A percentile compares a stretch with the other conserved stretches of the same genome.
Evolutionary conservation across 92 coral and sea anemone genomes (phyloP).

Genomic region (Porites cylindrica): DNA sequence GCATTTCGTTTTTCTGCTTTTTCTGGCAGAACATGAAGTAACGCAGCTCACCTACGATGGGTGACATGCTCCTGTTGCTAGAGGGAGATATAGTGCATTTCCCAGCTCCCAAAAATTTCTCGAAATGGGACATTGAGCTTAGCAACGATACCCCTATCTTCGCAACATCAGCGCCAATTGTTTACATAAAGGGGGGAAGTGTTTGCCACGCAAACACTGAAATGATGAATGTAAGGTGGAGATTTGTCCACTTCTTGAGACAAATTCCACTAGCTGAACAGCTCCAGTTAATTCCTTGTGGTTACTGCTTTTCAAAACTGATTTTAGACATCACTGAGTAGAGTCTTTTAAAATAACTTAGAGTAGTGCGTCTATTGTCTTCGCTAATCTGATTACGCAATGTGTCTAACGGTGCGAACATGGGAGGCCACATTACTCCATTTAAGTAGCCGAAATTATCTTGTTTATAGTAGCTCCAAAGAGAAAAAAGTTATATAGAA

Average conservation of each 20-base stretch:
- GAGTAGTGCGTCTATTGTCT: too few species aligned
- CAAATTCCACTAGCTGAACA: slow-evolving; percentile 33
- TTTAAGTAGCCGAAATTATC: too few species aligned
- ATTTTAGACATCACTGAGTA: neutral
- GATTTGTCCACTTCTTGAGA: slow-evolving; percentile 10
- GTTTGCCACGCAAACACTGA: slow-evolving; percentile 43
- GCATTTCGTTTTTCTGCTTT: slow-evolving; percentile 52
- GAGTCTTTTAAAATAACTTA: too few species aligned
- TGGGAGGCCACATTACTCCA: too few species aligned
- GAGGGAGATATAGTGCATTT: slow-evolving; percentile 63
- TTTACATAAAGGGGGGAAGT: slow-evolving; percentile 24
- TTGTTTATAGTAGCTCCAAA: too few species aligned
- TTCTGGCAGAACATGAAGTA: slow-evolving; percentile 54
- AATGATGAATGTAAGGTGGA: slow-evolving; percentile 58
- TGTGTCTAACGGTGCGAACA: too few species aligned
- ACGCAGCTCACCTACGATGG: slow-evolving; percentile 58
- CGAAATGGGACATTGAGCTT: too few species aligned
- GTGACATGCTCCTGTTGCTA: slow-evolving; percentile 39
- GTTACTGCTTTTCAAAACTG: slow-evolving; percentile 31
- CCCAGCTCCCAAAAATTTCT: slow-evolving; percentile 38
- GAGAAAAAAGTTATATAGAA: too few species aligned
- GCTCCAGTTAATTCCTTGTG: slow-evolving; percentile 5
- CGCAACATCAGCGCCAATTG: slow-evolving; percentile 3
- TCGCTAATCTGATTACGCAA: too few species aligned
- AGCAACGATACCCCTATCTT: too few species aligned